Evolutionary conservation across 1,140 invertebrate species (phyloP).

Genomic region (Trialeurodes vaporariorum): DNA sequence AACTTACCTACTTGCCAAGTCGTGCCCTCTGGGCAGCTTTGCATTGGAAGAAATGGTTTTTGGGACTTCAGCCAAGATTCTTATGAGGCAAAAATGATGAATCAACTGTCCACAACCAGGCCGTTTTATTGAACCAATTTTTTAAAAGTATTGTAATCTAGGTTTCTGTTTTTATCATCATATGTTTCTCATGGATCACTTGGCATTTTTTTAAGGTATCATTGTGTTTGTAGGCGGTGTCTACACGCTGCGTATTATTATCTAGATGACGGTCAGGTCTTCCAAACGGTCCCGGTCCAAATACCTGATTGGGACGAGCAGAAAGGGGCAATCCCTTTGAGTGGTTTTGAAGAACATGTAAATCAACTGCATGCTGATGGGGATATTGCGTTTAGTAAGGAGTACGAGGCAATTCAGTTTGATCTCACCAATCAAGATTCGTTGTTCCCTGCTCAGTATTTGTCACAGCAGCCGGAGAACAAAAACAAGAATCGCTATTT

Average conservation of each 20-base stretch:
- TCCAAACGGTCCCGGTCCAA: conserved; percentile 36
- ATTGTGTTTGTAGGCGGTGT: conserved; percentile 50
- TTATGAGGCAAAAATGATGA: too few relatives aligned
- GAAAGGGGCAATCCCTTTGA: conserved; percentile 54
- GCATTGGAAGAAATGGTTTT: too few relatives aligned
- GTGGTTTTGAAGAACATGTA: conserved; percentile 68
- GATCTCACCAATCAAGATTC: conserved; percentile 39
- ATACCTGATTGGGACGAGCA: conserved; percentile 44
- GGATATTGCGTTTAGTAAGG: conserved; percentile 79
- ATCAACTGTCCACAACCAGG: background rate
- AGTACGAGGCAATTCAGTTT: conserved; percentile 77
- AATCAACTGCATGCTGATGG: conserved; percentile 72
- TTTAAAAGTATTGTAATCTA: background rate
- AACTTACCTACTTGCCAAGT: too few relatives aligned
- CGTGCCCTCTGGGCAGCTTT: too few relatives aligned
- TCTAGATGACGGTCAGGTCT: conserved; percentile 57
- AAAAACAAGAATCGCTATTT: conserved; percentile 88
- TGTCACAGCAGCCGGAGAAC: conserved; percentile 79
- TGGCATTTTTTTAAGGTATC: conserved; percentile 13
- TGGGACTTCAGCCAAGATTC: too few relatives aligned
- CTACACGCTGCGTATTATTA: conserved; percentile 77
- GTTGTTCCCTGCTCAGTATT: conserved; percentile 24
- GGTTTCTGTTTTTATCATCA: conserved; percentile 1
- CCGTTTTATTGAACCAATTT: background rate
- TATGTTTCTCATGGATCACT: conserved; percentile 9